Evolutionary conservation across 2,888 invertebrate species (phyloP).

Genomic region (Scaptomyza tumidula): DNA sequence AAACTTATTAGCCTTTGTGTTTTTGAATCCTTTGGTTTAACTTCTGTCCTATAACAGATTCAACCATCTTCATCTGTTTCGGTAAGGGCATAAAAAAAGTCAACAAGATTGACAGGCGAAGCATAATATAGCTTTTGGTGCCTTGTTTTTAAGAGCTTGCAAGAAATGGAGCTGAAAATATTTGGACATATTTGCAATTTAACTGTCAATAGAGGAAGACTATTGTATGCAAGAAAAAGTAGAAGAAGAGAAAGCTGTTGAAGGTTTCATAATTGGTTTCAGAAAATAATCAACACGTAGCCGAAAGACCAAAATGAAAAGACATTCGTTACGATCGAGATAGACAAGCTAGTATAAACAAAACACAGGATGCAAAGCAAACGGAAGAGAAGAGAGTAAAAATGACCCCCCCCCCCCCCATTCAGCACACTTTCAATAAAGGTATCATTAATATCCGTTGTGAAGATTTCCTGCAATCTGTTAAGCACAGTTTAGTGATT

Average conservation of each 20-base stretch:
- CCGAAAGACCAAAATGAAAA: background rate
- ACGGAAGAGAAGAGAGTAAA: background rate
- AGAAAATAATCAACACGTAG: slow-evolving; percentile 1
- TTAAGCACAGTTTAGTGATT: slow-evolving; percentile 40
- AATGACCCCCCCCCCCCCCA: no score
- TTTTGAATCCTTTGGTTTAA: background rate
- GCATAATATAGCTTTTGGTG: slow-evolving; percentile 9
- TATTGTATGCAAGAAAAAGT: background rate
- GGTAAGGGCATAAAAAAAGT: background rate
- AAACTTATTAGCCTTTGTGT: no score
- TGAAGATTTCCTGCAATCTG: slow-evolving; percentile 21
- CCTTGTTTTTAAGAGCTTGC: background rate
- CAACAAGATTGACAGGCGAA: background rate
- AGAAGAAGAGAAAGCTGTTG: background rate
- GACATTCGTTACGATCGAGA: background rate
- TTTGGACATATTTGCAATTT: slow-evolving; percentile 16
- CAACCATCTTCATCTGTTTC: background rate
- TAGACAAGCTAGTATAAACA: background rate
- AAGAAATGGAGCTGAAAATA: slow-evolving; percentile 19
- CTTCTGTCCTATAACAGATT: background rate
- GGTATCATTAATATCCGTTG: background rate
- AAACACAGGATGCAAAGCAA: slow-evolving; percentile 6
- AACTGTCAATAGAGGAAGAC: slow-evolving; percentile 3
- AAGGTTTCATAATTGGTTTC: slow-evolving; percentile 11
- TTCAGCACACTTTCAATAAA: background rate